Evolutionary conservation across 2,888 invertebrate species (phyloP).

Genomic region (Pandemis corylana): DNA sequence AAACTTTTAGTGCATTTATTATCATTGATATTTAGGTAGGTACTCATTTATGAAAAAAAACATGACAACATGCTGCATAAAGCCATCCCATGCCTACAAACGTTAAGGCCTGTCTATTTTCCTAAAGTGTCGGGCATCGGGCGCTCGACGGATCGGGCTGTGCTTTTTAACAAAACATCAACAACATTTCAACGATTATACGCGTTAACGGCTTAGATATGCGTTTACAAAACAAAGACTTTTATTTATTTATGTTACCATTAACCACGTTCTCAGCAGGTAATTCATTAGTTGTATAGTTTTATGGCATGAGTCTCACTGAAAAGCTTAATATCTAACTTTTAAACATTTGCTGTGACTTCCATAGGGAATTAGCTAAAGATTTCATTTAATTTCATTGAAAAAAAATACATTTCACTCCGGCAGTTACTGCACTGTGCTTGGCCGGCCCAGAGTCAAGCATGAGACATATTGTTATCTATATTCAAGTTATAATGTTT

Average conservation of each 20-base stretch:
- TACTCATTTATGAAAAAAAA: no score
- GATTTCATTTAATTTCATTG: no score
- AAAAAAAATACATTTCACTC: no score
- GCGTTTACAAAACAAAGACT: conserved; percentile 56
- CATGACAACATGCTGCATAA: conserved; percentile 53
- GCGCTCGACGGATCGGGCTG: conserved; percentile 59
- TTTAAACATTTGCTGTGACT: not conserved
- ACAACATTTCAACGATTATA: conserved; percentile 68
- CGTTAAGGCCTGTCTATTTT: conserved; percentile 72
- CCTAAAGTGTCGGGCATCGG: conserved; percentile 68
- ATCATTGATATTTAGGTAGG: no score
- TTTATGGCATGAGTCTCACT: conserved; percentile 17
- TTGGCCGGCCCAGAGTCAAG: no score
- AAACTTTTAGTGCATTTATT: no score
- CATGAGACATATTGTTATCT: no score
- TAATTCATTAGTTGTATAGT: conserved; percentile 23
- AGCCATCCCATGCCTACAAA: conserved; percentile 56
- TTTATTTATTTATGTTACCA: conserved; percentile 59
- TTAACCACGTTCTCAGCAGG: conserved; percentile 31
- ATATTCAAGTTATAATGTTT: no score
- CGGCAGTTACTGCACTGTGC: no score
- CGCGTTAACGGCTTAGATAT: conserved; percentile 57
- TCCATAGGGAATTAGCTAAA: not conserved
- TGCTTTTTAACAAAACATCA: conserved; percentile 73
- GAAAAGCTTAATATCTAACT: not conserved